These are phyloP conservation scores for Penaeus indicus DNA, from an alignment of 1,140 invertebrate species.

Conservation along the genomic window DNA sequence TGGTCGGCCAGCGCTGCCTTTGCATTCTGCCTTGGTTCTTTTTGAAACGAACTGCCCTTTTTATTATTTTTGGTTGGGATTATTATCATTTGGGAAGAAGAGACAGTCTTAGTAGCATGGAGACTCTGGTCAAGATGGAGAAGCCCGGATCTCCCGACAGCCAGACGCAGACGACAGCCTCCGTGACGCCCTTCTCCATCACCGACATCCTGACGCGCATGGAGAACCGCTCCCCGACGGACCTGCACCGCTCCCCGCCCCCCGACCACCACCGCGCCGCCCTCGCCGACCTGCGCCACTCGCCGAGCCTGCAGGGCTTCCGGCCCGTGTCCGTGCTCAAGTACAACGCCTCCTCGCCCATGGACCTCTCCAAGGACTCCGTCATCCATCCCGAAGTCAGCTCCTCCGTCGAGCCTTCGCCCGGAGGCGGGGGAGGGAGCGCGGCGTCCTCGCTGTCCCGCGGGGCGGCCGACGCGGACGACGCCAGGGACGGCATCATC, in stretches of 20 bases:
- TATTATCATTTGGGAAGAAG: neutral
- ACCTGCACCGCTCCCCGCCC: conserved; percentile 28
- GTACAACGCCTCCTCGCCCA: conserved; percentile 51
- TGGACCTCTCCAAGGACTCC: conserved; percentile 58
- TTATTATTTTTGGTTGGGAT: neutral
- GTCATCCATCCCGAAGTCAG: conserved; percentile 41
- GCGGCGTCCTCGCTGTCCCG: neutral
- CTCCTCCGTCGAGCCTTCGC: conserved; percentile 51
- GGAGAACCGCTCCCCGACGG: conserved; percentile 61
- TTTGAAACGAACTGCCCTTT: neutral
- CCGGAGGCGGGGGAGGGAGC: conserved; percentile 28
- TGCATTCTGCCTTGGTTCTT: neutral
- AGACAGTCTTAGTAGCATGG: conserved; percentile 36
- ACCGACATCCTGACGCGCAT: conserved; percentile 66
- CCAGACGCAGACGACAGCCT: conserved; percentile 52
- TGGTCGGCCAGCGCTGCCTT: no score
- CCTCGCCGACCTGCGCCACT: conserved; percentile 41
- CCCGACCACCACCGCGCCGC: conserved; percentile 44
- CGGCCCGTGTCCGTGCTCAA: conserved; percentile 54
- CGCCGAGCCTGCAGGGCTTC: conserved; percentile 40
- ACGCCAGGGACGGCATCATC: conserved; percentile 8
- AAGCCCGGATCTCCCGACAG: conserved; percentile 55
- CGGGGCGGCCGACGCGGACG: neutral
- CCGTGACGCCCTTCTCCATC: conserved; percentile 66
- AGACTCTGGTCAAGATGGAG: conserved; percentile 60